A percentile compares a stretch with the other conserved stretches of the same genome.
Evolutionary conservation across 1,140 invertebrate species (phyloP).

Genomic region (Archegozetes longisetosus): DNA sequence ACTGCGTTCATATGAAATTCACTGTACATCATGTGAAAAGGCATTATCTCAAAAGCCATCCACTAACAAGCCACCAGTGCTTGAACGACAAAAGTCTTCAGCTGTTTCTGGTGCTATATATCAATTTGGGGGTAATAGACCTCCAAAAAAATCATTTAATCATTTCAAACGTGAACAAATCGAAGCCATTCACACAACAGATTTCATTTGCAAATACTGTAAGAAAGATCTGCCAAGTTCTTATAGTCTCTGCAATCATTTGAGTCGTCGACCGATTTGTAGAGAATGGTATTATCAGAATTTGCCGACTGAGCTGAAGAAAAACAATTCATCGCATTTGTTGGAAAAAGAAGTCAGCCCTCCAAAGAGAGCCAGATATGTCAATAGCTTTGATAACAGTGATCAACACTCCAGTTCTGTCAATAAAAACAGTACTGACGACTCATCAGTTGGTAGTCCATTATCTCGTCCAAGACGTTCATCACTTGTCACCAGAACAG

Average conservation of each 20-base stretch:
- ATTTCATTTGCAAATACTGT: slow-evolving; percentile 4
- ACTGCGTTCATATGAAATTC: neutral
- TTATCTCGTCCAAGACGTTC: neutral
- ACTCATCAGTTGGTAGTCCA: neutral
- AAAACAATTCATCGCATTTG: neutral
- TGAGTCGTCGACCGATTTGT: slow-evolving; percentile 8
- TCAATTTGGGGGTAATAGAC: too few species aligned
- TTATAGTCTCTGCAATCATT: slow-evolving; percentile 7
- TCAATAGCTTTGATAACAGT: neutral
- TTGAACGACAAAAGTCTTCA: neutral
- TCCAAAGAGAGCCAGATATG: neutral
- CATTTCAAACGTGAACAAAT: slow-evolving; percentile 5
- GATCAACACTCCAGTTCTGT: neutral
- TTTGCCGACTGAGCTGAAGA: neutral
- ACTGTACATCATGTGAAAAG: neutral
- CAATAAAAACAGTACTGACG: neutral
- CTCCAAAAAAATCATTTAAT: neutral
- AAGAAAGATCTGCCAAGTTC: neutral
- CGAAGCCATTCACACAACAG: neutral
- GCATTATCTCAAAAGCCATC: neutral
- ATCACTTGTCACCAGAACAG: neutral
- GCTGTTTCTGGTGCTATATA: too few species aligned
- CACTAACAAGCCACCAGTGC: neutral
- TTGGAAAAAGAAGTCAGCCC: neutral
- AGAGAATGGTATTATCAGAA: slow-evolving; percentile 4